A percentile compares a stretch with the other conserved stretches of the same genome.
These are phyloP conservation scores for Nasonia oneida DNA, from an alignment of 2,888 invertebrate species.

Conservation along the genomic window DNA sequence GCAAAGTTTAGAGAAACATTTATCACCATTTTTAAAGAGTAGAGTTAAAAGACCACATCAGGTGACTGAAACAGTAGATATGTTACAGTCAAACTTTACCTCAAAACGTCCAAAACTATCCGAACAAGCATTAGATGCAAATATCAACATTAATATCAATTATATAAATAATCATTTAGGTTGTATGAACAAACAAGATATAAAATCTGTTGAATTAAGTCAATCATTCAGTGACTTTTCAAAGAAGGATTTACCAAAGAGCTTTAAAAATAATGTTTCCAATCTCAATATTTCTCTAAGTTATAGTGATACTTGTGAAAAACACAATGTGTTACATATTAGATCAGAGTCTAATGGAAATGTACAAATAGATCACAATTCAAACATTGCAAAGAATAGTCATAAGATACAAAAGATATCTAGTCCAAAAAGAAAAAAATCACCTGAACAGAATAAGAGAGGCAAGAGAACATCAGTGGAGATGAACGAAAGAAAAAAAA, in stretches of 20 bases:
- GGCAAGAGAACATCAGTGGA: not conserved
- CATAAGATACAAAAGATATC: not conserved
- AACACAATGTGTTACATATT: not conserved
- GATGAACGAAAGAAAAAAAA: not conserved
- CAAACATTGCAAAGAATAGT: conserved; percentile 4
- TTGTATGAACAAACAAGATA: not conserved
- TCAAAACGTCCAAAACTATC: conserved; percentile 37
- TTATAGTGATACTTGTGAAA: not conserved
- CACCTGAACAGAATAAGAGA: no score
- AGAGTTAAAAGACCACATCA: conserved; percentile 24
- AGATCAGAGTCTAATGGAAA: not conserved
- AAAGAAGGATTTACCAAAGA: conserved; percentile 32
- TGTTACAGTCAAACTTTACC: not conserved
- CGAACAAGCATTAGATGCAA: not conserved
- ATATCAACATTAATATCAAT: conserved; percentile 14
- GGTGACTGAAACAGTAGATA: not conserved
- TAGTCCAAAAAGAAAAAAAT: not conserved
- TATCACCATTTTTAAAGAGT: conserved; percentile 34
- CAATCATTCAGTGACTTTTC: not conserved
- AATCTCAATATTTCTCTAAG: not conserved
- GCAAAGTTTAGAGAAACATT: conserved; percentile 2
- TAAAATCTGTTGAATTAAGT: not conserved
- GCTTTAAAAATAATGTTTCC: not conserved
- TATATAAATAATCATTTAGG: not conserved
- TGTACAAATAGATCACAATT: conserved; percentile 25